phyloP scores from a whole-genome alignment of 2,113 vertebrate genomes.

The Chloebia gouldiae region DNA sequence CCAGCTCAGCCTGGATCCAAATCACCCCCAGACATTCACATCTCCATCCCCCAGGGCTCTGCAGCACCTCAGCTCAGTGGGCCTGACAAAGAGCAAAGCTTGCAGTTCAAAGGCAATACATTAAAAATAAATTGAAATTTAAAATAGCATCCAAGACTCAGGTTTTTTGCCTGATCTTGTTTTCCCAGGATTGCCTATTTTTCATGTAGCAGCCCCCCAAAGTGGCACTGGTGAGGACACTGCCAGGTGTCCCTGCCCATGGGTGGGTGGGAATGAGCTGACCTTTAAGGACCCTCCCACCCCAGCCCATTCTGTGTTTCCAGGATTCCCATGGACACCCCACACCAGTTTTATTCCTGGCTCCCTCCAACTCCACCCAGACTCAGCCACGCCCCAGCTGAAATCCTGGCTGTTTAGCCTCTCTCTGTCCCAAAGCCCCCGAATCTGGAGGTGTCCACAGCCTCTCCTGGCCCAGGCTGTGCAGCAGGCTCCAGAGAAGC shows the following conservation, averaged over 20 bases:
- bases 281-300: not conserved
- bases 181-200: not conserved
- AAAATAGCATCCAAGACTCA: accelerated
- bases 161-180: accelerated
- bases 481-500: accelerated
- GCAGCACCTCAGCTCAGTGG: accelerated
- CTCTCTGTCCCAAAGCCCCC: accelerated
- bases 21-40: accelerated
- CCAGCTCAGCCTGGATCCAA: accelerated
- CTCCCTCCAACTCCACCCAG: accelerated
- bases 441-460: accelerated
- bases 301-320: not conserved
- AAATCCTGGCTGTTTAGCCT: accelerated
- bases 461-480: not conserved
- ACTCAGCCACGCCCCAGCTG: accelerated
- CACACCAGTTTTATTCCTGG: not conserved
- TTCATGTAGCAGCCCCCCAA: not conserved
- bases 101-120: accelerated
- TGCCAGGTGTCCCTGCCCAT: not conserved
- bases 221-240: accelerated
- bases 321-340: accelerated
- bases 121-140: not conserved
- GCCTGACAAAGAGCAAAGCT: accelerated
- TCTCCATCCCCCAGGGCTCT: accelerated
- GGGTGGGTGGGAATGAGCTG: accelerated